Conservation (phyloP, 2,113 vertebrate species). For the Nannobrachium achirus region DNA sequence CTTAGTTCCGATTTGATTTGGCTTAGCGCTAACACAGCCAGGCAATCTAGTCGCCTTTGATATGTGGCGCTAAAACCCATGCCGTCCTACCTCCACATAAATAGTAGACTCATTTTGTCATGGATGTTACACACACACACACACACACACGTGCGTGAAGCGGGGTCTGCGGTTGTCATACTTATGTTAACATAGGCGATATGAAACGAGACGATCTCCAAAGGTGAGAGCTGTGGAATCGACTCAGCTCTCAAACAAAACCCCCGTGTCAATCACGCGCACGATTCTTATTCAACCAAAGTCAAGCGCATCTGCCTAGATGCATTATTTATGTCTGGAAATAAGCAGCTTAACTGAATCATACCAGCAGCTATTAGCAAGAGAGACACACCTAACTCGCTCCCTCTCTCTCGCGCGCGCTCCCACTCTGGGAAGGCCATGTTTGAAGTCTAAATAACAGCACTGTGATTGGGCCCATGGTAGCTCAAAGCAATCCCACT, state of each 20-base stretch:
- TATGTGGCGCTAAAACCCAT: constrained; percentile 57
- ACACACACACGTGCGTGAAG: constrained; percentile 67
- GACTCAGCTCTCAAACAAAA: constrained; percentile 71
- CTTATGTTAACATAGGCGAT: constrained; percentile 71
- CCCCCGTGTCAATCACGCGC: constrained; percentile 74
- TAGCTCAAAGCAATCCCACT: constrained; percentile 64
- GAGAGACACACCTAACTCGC: constrained; percentile 75
- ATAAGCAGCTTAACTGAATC: constrained; percentile 81
- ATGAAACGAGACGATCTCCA: constrained; percentile 77
- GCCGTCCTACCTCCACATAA: constrained; percentile 37
- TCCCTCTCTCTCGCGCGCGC: constrained; percentile 39
- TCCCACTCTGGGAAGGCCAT: constrained; percentile 60
- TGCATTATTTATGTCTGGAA: constrained; percentile 82
- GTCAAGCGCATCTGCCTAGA: constrained; percentile 79
- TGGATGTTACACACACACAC: constrained; percentile 71
- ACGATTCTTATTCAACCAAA: constrained; percentile 75
- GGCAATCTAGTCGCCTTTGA: constrained; percentile 71
- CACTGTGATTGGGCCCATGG: constrained; percentile 75
- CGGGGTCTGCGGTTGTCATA: constrained; percentile 74
- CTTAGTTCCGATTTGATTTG: constrained; percentile 74
- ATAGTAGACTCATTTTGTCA: constrained; percentile 76
- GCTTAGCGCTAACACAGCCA: constrained; percentile 65
- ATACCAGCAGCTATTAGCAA: constrained; percentile 79
- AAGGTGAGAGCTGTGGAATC: constrained; percentile 74
- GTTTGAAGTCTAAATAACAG: constrained; percentile 82